Evolutionary conservation across 2,113 vertebrate genomes (phyloP).

Genomic region (Monopterus albus): DNA sequence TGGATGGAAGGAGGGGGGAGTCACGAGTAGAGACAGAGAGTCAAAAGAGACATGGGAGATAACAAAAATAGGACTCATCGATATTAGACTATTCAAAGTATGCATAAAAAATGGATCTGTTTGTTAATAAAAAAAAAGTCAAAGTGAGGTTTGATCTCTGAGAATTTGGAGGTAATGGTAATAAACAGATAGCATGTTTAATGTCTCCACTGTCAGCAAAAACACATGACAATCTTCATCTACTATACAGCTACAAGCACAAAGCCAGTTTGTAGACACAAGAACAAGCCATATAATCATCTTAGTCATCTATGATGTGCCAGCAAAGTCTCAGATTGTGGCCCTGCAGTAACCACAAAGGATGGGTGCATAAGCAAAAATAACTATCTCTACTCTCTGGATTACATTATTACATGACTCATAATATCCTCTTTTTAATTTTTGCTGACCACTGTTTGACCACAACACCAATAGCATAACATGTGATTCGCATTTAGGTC

Average conservation of each 20-base stretch:
- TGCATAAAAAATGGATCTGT: constrained; percentile 52
- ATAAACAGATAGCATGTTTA: constrained; percentile 75
- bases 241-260: constrained; percentile 5
- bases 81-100: constrained; percentile 31
- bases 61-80: constrained; percentile 24
- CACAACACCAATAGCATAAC: not conserved
- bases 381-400: constrained; percentile 14
- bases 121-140: constrained; percentile 71
- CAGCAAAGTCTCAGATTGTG: not conserved
- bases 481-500: constrained; percentile 5
- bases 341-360: not conserved
- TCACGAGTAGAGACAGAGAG: constrained; percentile 47
- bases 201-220: constrained; percentile 57
- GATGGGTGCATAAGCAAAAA: constrained; percentile 14
- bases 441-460: constrained; percentile 47
- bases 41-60: constrained; percentile 59
- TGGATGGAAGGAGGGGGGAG: constrained; percentile 45
- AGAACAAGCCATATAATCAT: constrained; percentile 10
- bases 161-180: constrained; percentile 72
- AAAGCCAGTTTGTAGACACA: not conserved
- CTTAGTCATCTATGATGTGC: constrained; percentile 9
- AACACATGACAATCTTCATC: no score
- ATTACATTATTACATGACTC: constrained; percentile 38
- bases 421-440: constrained; percentile 27
- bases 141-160: constrained; percentile 69